Percentiles rank a stretch among this genome's conserved stretches.
Conservation (phyloP, 2,113 vertebrate species). For the Suncus etruscus region DNA sequence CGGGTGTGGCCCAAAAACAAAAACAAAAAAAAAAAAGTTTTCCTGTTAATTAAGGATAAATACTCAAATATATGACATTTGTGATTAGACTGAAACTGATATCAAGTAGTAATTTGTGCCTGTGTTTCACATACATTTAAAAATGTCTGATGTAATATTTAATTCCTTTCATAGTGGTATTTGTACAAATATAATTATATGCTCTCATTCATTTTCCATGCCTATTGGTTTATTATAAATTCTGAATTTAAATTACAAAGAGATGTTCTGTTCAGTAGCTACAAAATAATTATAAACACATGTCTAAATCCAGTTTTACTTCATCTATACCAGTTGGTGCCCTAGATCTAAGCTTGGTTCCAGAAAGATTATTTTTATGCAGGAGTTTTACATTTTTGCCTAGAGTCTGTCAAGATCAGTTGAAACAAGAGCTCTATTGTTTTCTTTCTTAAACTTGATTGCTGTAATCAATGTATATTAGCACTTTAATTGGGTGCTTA, state of each 20-base stretch:
- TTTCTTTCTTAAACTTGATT: conserved; percentile 66
- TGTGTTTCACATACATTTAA: background rate
- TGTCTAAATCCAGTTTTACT: background rate
- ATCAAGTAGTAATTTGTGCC: conserved; percentile 8
- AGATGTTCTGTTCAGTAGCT: background rate
- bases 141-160: background rate
- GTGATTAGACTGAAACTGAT: background rate
- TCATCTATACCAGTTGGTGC: background rate
- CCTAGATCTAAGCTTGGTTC: conserved; percentile 26
- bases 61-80: background rate
- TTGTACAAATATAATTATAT: background rate
- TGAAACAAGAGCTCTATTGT: conserved; percentile 44
- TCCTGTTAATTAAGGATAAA: background rate
- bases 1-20: no score
- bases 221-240: background rate
- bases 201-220: conserved; percentile 21
- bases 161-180: background rate
- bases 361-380: background rate
- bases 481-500: conserved; percentile 62
- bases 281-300: conserved; percentile 16
- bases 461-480: conserved; percentile 74
- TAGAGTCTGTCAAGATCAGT: conserved; percentile 59
- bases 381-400: conserved; percentile 52
- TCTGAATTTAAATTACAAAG: conserved; percentile 42
- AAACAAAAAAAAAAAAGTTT: no score